Evolutionary conservation across 2,888 invertebrate species (phyloP), one percentile per base, ranked within the genome.

Genomic region (Apamea anceps): DNA sequence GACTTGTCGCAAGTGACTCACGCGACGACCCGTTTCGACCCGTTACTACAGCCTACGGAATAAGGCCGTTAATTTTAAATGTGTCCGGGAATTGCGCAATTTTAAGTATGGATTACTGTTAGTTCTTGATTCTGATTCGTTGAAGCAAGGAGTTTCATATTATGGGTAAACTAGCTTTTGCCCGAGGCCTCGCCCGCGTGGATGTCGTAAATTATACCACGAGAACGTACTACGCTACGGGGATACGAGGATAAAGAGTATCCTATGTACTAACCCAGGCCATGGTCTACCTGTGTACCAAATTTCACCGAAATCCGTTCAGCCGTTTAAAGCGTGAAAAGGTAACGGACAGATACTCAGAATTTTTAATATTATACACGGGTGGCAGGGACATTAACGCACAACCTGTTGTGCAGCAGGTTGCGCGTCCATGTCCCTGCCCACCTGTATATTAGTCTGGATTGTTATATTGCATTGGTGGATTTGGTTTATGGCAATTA

Each of bases 1-100:
- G 73, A 88, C 88, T 70, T 85, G 89, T 87, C 82, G 45, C 79
- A 65, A 71, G 21, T 85, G 84, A 85, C 42, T 85, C 80, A 86
- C 75, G 42, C 48, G 45, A 66, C 74, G 84, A 86, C 85, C 71
- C 75, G 82, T 82, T 85, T 28, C 32, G 54, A 66, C 37, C 85
- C 75, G 84, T 84, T 85, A 81, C 72, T 82, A 81, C 72, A 18
- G 63, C 74, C 45, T 77, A 68, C 80, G 45, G 71, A 77, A 77
- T 72, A 66, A 75, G 65, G 71, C 63, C 48, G 82, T 86, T 85
- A 54, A 73, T 82, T 85, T 82, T 10, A 86, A 86, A 82, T 66
- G 66, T n/a, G 57, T 66, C 75, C 57, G 70, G 70, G 54, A 66
- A 15, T 70, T 75, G 62, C 68, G 77, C 37, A 84, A 81, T 45